A percentile compares a stretch with the other conserved stretches of the same genome.
phyloP scores from a whole-genome alignment of 2,888 invertebrate genomes.

The Eupithecia abbreviata region DNA sequence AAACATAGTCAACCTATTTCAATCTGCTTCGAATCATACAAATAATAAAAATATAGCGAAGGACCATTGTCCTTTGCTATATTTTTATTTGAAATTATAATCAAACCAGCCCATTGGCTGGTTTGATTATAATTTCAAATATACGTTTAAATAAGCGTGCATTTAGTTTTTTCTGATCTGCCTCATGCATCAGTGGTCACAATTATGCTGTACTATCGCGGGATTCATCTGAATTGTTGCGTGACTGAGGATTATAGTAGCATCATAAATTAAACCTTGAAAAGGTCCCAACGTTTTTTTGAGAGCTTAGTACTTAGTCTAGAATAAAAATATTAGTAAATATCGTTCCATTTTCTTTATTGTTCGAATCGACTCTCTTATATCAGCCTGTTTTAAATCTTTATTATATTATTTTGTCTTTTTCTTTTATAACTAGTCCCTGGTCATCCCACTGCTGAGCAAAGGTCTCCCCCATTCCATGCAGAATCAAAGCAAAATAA shows the following conservation, averaged over 20 bases:
- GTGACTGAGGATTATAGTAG: not conserved
- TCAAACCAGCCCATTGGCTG: no score
- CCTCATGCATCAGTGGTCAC: slow-evolving; percentile 53
- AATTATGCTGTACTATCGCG: slow-evolving; percentile 34
- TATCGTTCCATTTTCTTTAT: no score
- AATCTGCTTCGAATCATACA: slow-evolving; percentile 21
- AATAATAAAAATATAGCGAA: slow-evolving; percentile 26
- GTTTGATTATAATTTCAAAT: slow-evolving; percentile 38
- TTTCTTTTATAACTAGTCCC: no score
- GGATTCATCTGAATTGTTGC: slow-evolving; percentile 9
- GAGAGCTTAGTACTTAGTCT: not conserved
- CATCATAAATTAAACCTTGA: not conserved
- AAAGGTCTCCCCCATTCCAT: no score
- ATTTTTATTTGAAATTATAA: no score
- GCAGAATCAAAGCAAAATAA: no score
- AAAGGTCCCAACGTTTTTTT: not conserved
- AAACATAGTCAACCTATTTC: slow-evolving; percentile 12
- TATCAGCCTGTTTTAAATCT: no score
- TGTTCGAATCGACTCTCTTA: no score
- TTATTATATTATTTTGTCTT: no score
- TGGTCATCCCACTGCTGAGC: no score
- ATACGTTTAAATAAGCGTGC: slow-evolving; percentile 19
- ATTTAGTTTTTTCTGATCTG: slow-evolving; percentile 41
- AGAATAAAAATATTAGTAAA: not conserved
- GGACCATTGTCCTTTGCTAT: no score